These are phyloP conservation scores for Trialeurodes vaporariorum DNA, from an alignment of 1,140 invertebrate genomes.

Conservation along the genomic window DNA sequence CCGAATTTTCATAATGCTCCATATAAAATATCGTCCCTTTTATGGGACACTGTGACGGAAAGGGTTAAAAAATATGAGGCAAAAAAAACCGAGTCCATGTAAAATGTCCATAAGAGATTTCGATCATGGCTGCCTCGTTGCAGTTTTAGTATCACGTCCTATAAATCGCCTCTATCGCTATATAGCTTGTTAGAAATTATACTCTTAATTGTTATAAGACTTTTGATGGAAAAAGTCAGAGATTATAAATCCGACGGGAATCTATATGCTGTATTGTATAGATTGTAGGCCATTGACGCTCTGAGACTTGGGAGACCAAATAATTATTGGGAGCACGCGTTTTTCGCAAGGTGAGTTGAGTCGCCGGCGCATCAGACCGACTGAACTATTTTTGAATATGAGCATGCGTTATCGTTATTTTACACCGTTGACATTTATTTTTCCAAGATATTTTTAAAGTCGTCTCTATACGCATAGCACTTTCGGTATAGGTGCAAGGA, in stretches of 20 bases:
- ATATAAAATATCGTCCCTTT: no score
- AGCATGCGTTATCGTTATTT: background rate
- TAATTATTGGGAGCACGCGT: background rate
- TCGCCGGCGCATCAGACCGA: background rate
- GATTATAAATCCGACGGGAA: background rate
- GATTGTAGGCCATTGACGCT: background rate
- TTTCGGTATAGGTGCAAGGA: background rate
- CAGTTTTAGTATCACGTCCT: no score
- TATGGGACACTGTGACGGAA: no score
- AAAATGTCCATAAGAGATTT: no score
- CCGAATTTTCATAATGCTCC: no score
- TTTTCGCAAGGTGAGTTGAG: background rate
- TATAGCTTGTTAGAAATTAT: background rate
- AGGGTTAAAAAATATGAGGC: no score
- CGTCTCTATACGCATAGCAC: background rate
- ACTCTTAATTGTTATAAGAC: background rate
- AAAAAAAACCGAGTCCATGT: no score
- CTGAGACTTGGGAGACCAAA: background rate
- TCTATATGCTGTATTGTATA: background rate
- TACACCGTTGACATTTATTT: background rate
- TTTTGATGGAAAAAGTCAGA: background rate
- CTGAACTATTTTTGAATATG: background rate
- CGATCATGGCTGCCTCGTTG: no score
- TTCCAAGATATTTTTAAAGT: conserved; percentile 1
- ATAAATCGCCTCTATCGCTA: background rate